phyloP scores from a whole-genome alignment of 2,113 vertebrate species.

The Eretmodus cyanostictus region DNA sequence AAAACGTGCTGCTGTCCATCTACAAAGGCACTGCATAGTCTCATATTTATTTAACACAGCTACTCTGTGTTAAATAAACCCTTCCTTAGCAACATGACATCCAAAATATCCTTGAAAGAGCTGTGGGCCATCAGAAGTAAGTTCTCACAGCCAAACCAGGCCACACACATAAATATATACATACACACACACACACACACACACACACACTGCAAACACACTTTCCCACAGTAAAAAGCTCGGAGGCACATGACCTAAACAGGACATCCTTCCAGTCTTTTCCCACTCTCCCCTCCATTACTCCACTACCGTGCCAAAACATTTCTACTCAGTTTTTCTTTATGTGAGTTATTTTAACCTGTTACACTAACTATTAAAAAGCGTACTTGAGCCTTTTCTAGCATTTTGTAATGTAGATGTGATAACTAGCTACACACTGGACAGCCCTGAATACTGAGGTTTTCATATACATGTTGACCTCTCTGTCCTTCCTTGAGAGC shows the following conservation, averaged over 20 bases:
- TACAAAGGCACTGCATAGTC: neutral
- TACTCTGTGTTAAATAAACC: neutral
- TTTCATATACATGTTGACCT: neutral
- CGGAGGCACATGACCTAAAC: slow-evolving; percentile 55
- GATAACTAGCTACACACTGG: neutral
- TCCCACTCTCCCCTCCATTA: slow-evolving; percentile 30
- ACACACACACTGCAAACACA: neutral
- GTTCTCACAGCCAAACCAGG: slow-evolving; percentile 15
- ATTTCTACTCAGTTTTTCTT: neutral
- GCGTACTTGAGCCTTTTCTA: neutral
- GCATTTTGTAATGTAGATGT: neutral
- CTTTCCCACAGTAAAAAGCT: slow-evolving; percentile 64
- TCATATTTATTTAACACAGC: neutral
- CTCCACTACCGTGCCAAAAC: neutral
- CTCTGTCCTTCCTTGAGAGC: neutral
- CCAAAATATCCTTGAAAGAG: neutral
- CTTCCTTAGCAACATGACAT: neutral
- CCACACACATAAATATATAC: neutral
- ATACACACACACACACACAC: neutral
- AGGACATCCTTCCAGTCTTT: slow-evolving; percentile 57
- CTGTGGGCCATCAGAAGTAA: neutral
- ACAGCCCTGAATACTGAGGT: neutral
- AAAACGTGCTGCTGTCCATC: neutral
- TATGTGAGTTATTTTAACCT: neutral
- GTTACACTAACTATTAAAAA: neutral